These are phyloP conservation scores for Parapristionchus giblindavisi DNA, from an alignment of 2,888 invertebrate species.

Conservation along the genomic window DNA sequence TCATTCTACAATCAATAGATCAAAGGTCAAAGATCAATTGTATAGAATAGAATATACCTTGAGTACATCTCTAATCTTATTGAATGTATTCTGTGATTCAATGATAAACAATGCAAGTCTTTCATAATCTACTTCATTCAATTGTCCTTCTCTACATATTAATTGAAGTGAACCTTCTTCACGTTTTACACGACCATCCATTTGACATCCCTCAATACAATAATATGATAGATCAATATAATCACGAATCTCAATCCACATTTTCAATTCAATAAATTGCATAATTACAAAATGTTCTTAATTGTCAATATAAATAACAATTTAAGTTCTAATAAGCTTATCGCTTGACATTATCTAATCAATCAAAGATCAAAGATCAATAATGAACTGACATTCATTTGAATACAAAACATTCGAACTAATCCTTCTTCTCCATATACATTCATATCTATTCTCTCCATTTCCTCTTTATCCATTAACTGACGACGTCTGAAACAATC, in stretches of 20 bases:
- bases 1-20: background rate
- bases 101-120: background rate
- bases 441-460: conserved; percentile 14
- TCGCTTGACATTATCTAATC: no score
- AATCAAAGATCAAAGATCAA: no score
- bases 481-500: conserved; percentile 30
- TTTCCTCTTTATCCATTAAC: conserved; percentile 12
- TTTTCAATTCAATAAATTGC: no score
- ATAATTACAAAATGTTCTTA: no score
- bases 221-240: background rate
- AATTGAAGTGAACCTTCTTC: background rate
- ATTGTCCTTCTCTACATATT: conserved; percentile 20
- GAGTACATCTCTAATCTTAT: background rate
- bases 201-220: conserved; percentile 10
- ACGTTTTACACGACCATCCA: background rate
- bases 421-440: conserved; percentile 20
- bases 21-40: no score
- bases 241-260: background rate
- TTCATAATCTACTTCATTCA: background rate
- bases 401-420: conserved; percentile 9
- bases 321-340: no score
- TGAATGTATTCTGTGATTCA: conserved; percentile 4
- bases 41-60: background rate
- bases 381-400: conserved; percentile 11
- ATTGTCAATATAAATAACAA: no score